Evolutionary conservation across 2,113 vertebrate genomes (phyloP).

Genomic region (Dascyllus trimaculatus): DNA sequence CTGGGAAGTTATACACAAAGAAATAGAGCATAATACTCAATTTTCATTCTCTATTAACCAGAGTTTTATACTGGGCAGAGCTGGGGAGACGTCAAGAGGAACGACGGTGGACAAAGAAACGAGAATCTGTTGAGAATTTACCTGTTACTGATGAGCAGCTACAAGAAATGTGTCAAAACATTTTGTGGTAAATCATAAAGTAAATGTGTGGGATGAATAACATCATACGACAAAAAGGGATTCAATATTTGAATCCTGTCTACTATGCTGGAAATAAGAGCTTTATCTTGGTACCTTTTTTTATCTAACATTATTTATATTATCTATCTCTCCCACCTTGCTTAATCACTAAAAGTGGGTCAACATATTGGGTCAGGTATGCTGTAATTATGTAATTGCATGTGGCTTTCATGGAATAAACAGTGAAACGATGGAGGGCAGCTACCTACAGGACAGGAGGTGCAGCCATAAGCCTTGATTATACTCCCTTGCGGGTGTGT

Average conservation of each 20-base stretch:
- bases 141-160: conserved; percentile 16
- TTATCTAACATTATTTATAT: too few species aligned
- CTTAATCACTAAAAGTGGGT: neutral
- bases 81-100: conserved; percentile 23
- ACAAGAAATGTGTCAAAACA: conserved; percentile 12
- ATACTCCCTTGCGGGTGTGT: too few species aligned
- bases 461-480: too few species aligned
- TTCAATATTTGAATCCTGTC: neutral
- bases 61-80: conserved; percentile 30
- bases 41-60: conserved; percentile 60
- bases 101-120: conserved; percentile 19
- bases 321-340: too few species aligned
- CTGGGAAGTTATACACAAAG: conserved; percentile 44
- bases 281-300: neutral
- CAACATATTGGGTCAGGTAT: neutral
- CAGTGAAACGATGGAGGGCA: too few species aligned
- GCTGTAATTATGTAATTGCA: too few species aligned
- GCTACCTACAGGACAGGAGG: too few species aligned
- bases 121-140: conserved; percentile 26
- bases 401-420: too few species aligned
- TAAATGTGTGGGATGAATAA: neutral
- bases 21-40: conserved; percentile 49
- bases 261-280: neutral
- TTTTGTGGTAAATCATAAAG: neutral
- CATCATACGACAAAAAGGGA: neutral